phyloP scores from a whole-genome alignment of 2,113 vertebrate species.

The Pelmatolapia mariae region DNA sequence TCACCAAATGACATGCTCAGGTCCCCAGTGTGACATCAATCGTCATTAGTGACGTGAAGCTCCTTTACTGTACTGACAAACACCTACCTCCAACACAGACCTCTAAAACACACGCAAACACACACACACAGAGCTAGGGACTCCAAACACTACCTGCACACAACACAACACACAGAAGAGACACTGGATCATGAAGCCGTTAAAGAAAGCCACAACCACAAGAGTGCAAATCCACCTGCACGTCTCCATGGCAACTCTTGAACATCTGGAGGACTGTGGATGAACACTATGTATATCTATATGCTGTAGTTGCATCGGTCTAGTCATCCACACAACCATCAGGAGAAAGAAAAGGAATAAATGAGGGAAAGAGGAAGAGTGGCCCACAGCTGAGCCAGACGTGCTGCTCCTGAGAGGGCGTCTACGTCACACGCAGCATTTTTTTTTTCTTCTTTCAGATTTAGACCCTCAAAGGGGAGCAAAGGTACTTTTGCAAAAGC shows the following conservation, averaged over 20 bases:
- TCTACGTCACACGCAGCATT: not conserved
- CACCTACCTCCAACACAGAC: slow-evolving; percentile 47
- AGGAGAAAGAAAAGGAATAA: not conserved
- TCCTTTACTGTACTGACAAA: slow-evolving; percentile 39
- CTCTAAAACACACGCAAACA: not conserved
- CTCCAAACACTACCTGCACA: not conserved
- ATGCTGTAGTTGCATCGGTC: not conserved
- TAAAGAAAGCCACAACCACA: slow-evolving; percentile 20
- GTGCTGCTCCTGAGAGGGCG: not conserved
- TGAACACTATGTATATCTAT: not conserved
- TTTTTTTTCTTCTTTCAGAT: not conserved
- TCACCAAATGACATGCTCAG: not conserved
- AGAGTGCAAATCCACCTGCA: slow-evolving; percentile 2
- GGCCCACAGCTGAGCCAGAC: not conserved
- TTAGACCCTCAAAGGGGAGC: not conserved
- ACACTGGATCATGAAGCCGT: slow-evolving; percentile 35
- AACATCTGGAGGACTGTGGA: slow-evolving; percentile 42
- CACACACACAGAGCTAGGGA: not conserved
- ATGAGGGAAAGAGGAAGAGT: not conserved
- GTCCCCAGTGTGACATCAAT: not conserved
- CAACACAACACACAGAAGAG: not conserved
- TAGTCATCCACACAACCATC: not conserved
- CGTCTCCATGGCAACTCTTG: slow-evolving; percentile 44
- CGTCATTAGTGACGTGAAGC: not conserved
- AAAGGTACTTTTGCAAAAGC: not conserved